These are phyloP conservation scores for Drosophila mojavensis DNA, from an alignment of 1,140 invertebrate species.

Conservation along the genomic window DNA sequence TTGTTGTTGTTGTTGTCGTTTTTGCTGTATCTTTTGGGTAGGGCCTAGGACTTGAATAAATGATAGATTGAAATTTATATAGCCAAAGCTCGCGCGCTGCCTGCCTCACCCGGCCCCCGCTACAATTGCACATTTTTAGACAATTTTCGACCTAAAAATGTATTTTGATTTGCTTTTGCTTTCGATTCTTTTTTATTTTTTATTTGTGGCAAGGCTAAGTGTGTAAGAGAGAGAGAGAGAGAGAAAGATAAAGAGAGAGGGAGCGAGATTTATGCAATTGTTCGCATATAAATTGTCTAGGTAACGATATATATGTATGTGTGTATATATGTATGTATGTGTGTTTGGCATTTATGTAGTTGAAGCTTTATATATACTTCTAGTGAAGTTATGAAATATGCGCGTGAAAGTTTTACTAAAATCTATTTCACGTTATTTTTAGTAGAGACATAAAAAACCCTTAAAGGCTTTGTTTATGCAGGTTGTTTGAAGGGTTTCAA, in stretches of 20 bases:
- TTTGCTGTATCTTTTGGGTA: conserved; percentile 40
- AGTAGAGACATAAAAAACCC: too few relatives aligned
- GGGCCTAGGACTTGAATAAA: conserved; percentile 80
- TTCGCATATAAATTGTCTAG: conserved; percentile 63
- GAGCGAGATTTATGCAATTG: conserved; percentile 44
- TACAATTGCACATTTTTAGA: conserved; percentile 62
- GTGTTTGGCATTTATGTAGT: conserved; percentile 34
- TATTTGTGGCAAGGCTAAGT: conserved; percentile 20
- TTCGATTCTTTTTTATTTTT: conserved; percentile 1
- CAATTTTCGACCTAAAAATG: conserved; percentile 53
- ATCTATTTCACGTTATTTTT: conserved; percentile 1
- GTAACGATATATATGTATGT: conserved; percentile 54
- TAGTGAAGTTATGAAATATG: conserved; percentile 28
- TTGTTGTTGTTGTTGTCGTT: conserved; percentile 35
- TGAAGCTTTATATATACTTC: conserved; percentile 40
- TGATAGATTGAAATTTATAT: conserved; percentile 83
- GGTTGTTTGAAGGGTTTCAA: too few relatives aligned
- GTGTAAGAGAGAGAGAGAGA: not conserved
- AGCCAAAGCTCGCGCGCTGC: conserved; percentile 38
- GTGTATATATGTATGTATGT: not conserved
- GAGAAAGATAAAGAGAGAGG: not conserved
- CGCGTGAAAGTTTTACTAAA: conserved; percentile 16
- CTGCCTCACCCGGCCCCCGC: not conserved
- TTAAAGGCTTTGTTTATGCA: too few relatives aligned
- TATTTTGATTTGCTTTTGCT: conserved; percentile 56